A percentile compares a stretch with the other conserved stretches of the same genome.
phyloP scores from a whole-genome alignment of 2,888 invertebrate species.

The Eueremaeus valkanovi region DNA sequence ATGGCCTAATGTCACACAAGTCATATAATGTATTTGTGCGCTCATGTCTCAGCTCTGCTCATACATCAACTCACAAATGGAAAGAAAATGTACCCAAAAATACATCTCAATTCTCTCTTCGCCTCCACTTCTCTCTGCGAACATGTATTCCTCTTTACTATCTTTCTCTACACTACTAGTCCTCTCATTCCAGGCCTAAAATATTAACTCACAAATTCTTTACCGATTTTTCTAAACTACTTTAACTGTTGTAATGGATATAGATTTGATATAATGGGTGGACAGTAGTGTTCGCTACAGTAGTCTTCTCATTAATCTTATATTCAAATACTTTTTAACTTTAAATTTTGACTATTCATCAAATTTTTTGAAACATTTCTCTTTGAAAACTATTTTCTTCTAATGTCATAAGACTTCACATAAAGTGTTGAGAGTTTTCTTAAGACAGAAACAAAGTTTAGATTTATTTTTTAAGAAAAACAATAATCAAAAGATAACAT shows the following conservation, averaged over 20 bases:
- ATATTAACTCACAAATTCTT: constrained; percentile 5
- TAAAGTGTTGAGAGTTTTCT: too few relatives aligned
- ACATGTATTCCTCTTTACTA: background rate
- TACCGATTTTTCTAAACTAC: background rate
- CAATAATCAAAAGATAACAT: too few relatives aligned
- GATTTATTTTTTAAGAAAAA: too few relatives aligned
- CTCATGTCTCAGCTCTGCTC: background rate
- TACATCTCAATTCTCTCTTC: background rate
- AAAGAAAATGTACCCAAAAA: background rate
- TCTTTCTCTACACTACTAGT: background rate
- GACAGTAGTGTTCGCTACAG: background rate
- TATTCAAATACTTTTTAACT: background rate
- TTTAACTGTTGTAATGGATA: background rate
- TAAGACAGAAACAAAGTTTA: too few relatives aligned
- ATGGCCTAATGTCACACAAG: background rate
- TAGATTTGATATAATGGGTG: background rate
- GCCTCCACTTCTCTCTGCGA: background rate
- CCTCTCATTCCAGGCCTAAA: background rate
- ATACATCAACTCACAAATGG: constrained; percentile 9
- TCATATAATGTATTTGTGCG: constrained; percentile 1
- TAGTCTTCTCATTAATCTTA: background rate
- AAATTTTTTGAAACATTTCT: too few relatives aligned
- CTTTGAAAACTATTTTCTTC: too few relatives aligned
- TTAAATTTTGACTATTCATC: background rate
- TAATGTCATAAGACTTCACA: too few relatives aligned